These are phyloP conservation scores for Calvadosia cruxmelitensis DNA, from an alignment of 30 jellyfish, hydroid and myxozoan genomes.

Conservation along the genomic window DNA sequence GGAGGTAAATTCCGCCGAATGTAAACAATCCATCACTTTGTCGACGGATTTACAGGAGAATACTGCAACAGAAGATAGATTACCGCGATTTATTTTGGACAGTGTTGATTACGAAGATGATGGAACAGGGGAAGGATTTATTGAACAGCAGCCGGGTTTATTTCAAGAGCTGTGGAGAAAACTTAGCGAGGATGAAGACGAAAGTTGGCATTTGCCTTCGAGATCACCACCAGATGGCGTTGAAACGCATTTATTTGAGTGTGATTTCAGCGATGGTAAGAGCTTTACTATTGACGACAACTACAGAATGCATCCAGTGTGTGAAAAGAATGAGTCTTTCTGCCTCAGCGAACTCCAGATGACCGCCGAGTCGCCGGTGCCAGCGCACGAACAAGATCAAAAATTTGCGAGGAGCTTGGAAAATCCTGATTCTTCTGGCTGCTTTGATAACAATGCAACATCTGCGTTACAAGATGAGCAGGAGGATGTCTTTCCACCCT, in stretches of 20 bases:
- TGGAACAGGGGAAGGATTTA: background rate
- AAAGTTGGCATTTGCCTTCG: background rate
- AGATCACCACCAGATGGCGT: constrained; percentile 60
- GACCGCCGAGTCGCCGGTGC: constrained; percentile 24
- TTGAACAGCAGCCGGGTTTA: background rate
- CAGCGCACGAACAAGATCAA: constrained; percentile 2
- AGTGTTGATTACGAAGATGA: background rate
- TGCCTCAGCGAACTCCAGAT: background rate
- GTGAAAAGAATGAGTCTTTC: background rate
- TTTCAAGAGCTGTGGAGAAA: no score
- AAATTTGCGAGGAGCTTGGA: background rate
- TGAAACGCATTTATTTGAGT: constrained; percentile 6
- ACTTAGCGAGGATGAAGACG: background rate
- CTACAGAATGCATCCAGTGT: background rate
- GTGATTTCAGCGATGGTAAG: background rate
- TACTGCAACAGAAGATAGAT: background rate
- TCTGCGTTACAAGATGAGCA: background rate
- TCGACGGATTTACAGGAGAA: background rate
- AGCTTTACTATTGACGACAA: background rate
- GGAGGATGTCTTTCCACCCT: background rate
- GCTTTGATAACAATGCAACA: background rate
- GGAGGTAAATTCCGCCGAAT: background rate
- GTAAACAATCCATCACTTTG: no score
- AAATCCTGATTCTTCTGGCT: background rate
- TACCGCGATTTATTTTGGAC: background rate